phyloP scores from a whole-genome alignment of 2,113 vertebrate species.

The Microtus ochrogaster region DNA sequence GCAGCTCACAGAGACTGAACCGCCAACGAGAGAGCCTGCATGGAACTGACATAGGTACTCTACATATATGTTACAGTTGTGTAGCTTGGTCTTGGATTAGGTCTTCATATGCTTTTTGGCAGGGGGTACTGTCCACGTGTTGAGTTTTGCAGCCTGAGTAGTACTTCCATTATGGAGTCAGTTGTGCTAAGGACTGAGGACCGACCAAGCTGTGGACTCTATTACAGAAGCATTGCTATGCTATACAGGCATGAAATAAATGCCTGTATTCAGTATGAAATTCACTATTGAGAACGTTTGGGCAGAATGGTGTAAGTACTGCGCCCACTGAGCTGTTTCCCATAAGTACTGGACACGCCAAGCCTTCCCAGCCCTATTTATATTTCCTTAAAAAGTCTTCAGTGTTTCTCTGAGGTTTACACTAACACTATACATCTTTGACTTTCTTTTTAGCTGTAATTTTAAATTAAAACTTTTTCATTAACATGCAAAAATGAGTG shows the following conservation, averaged over 20 bases:
- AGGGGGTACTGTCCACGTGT: background rate
- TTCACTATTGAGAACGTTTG: background rate
- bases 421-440: background rate
- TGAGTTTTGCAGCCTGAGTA: background rate
- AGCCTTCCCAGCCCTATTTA: background rate
- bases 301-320: background rate
- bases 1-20: background rate
- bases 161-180: background rate
- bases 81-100: background rate
- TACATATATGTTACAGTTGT: background rate
- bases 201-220: background rate
- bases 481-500: background rate
- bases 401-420: background rate
- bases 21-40: background rate
- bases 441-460: background rate
- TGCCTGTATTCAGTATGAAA: background rate
- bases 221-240: background rate
- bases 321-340: background rate
- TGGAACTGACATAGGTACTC: background rate
- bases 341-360: background rate
- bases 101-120: background rate
- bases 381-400: background rate
- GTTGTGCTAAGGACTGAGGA: background rate
- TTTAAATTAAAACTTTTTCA: background rate
- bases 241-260: background rate